These are phyloP conservation scores for Bugulina stolonifera DNA, from an alignment of 2,888 invertebrate genomes.

Conservation along the genomic window DNA sequence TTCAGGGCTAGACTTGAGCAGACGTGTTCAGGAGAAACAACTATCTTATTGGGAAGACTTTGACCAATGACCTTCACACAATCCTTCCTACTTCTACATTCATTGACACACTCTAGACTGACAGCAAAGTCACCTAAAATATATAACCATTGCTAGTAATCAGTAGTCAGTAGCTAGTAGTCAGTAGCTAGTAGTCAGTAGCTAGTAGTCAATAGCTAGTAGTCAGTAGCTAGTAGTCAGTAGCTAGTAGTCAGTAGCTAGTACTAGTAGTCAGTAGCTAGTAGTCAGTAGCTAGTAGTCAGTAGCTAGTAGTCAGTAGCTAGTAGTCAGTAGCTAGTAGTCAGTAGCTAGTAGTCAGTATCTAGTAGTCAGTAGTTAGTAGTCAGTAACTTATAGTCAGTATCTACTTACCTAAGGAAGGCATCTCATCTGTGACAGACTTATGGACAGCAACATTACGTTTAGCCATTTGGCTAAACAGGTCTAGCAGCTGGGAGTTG, in stretches of 20 bases:
- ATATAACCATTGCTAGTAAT: neutral
- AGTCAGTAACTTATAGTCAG: neutral
- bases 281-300: neutral
- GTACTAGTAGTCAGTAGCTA: neutral
- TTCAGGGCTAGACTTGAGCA: slow-evolving; percentile 32
- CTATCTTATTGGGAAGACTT: slow-evolving; percentile 35
- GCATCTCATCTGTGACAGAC: neutral
- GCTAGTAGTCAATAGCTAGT: neutral
- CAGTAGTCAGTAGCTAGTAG: neutral
- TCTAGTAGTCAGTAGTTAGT: neutral
- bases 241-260: neutral
- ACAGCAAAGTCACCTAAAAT: slow-evolving; percentile 34
- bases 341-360: neutral
- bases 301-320: neutral
- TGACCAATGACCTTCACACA: slow-evolving; percentile 33
- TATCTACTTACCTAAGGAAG: neutral
- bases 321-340: neutral
- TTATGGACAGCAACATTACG: neutral
- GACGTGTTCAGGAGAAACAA: slow-evolving; percentile 34
- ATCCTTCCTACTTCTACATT: slow-evolving; percentile 35
- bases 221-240: neutral
- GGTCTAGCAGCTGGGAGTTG: neutral
- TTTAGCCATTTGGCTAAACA: neutral
- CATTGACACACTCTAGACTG: slow-evolving; percentile 37
- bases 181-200: neutral